These are phyloP conservation scores for Nematostella vectensis DNA, from an alignment of 92 coral and sea anemone genomes.

Conservation along the genomic window DNA sequence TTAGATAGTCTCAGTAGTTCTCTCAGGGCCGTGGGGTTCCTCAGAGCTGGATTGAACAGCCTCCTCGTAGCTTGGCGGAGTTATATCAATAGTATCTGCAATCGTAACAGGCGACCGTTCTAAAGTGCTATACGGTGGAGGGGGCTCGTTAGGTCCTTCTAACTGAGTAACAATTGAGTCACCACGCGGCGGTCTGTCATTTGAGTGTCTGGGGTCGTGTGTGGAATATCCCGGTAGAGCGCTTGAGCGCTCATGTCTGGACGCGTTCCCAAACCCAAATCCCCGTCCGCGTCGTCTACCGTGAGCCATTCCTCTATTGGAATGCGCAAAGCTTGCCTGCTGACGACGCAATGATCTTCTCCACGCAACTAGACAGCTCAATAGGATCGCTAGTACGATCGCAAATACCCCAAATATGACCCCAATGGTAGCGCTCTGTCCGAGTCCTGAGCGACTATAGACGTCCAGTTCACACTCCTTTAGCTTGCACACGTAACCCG, in stretches of 20 bases:
- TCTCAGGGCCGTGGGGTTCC: too few species aligned
- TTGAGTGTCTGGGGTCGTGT: not conserved
- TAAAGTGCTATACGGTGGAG: not conserved
- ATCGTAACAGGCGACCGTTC: not conserved
- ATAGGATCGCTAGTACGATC: not conserved
- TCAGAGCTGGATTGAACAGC: not conserved
- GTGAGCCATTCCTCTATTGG: too few species aligned
- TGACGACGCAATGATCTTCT: not conserved
- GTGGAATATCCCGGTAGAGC: not conserved
- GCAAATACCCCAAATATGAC: slow-evolving; percentile 2
- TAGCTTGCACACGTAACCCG: not conserved
- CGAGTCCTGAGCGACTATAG: not conserved
- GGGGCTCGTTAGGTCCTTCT: slow-evolving; percentile 1
- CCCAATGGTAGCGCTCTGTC: not conserved
- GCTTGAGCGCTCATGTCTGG: too few species aligned
- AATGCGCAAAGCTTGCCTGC: not conserved
- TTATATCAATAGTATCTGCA: not conserved
- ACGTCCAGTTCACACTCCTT: not conserved
- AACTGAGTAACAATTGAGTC: slow-evolving; percentile 1
- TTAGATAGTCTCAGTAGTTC: too few species aligned
- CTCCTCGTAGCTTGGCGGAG: slow-evolving; percentile 4
- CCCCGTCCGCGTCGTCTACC: too few species aligned
- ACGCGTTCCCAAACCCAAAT: too few species aligned
- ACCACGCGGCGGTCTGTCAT: not conserved
- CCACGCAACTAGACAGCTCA: slow-evolving; percentile 1